phyloP scores from a whole-genome alignment of 2,113 vertebrate genomes.

The Solea solea region DNA sequence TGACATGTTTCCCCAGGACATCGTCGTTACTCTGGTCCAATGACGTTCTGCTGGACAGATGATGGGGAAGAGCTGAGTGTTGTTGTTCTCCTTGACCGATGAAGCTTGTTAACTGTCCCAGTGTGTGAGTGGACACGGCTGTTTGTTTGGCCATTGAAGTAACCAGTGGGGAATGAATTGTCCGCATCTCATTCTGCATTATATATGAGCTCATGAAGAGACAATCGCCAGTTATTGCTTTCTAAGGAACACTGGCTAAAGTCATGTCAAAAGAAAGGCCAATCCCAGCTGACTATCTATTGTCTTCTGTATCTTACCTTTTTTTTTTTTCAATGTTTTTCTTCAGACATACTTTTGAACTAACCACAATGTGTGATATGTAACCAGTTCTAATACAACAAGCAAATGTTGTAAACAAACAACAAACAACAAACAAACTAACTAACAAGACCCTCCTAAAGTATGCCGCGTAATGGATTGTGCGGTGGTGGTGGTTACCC shows the following conservation, averaged over 20 bases:
- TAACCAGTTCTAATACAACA: no score
- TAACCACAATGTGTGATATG: no score
- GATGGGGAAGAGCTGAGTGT: slow-evolving; percentile 35
- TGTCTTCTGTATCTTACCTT: no score
- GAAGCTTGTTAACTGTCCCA: slow-evolving; percentile 50
- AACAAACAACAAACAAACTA: no score
- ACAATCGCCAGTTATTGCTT: neutral
- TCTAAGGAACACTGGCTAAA: neutral
- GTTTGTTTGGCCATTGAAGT: slow-evolving; percentile 1
- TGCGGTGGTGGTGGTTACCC: neutral
- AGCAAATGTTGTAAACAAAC: no score
- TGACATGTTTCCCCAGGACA: slow-evolving; percentile 40
- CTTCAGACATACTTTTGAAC: no score
- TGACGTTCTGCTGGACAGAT: slow-evolving; percentile 26
- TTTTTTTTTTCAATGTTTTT: no score
- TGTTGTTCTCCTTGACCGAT: slow-evolving; percentile 35
- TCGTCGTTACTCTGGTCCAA: slow-evolving; percentile 49
- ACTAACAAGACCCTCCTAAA: no score
- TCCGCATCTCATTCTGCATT: slow-evolving; percentile 8
- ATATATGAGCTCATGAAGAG: slow-evolving; percentile 12
- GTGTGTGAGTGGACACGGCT: slow-evolving; percentile 23
- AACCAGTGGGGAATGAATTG: neutral
- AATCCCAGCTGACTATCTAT: no score
- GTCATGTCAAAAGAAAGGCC: neutral
- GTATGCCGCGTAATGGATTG: no score